These are phyloP conservation scores for Oikopleura dioica DNA, from an alignment of 23 tunicate genomes.

Conservation along the genomic window DNA sequence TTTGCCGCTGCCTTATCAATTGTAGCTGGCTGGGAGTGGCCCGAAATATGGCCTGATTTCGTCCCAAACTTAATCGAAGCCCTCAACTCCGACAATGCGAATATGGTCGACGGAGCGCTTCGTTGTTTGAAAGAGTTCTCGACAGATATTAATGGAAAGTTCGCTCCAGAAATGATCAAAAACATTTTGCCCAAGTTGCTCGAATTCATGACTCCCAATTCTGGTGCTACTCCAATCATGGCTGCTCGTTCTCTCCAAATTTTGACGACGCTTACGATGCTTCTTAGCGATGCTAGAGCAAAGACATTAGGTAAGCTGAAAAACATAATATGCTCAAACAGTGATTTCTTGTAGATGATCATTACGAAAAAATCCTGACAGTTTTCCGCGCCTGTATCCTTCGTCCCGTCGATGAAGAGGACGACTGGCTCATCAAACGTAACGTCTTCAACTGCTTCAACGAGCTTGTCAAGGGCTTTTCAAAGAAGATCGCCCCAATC, in stretches of 20 bases:
- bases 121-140: not conserved
- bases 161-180: not conserved
- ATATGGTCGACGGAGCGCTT: not conserved
- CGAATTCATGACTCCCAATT: not conserved
- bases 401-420: not conserved
- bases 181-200: not conserved
- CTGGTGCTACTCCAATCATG: not conserved
- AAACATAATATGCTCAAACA: too few relatives aligned
- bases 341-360: too few relatives aligned
- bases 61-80: not conserved
- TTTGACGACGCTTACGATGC: not conserved
- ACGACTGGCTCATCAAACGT: not conserved
- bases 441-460: constrained; percentile 12
- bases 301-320: too few relatives aligned
- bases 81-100: not conserved
- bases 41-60: not conserved
- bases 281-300: not conserved
- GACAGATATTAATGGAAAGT: not conserved
- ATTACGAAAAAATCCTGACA: not conserved
- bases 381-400: not conserved
- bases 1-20: not conserved
- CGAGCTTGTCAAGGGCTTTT: not conserved
- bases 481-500: constrained; percentile 4
- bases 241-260: not conserved
- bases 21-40: not conserved